Evolutionary conservation across 2,888 invertebrate genomes (phyloP).

Genomic region (Dugesia japonica): DNA sequence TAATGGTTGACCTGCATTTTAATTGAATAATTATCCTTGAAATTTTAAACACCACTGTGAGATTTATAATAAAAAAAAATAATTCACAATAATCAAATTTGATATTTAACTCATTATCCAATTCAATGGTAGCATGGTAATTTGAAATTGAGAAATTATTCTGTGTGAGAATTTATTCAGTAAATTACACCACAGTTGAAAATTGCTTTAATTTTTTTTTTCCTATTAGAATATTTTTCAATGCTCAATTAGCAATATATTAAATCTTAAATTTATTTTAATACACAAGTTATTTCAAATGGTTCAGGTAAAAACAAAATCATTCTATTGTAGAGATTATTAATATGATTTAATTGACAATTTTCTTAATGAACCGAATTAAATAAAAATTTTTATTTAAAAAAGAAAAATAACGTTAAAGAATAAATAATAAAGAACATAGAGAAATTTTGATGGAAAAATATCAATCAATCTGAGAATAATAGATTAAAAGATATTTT

Average conservation of each 20-base stretch:
- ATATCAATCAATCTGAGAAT: no score
- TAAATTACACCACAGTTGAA: slow-evolving; percentile 10
- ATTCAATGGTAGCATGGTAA: slow-evolving; percentile 7
- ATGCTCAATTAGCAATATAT: neutral
- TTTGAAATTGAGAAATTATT: neutral
- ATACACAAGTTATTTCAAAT: no score
- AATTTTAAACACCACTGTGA: slow-evolving; percentile 6
- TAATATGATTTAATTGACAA: no score
- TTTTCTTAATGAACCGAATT: no score
- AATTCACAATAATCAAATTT: neutral
- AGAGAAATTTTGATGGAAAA: no score
- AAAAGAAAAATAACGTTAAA: no score
- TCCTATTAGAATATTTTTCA: neutral
- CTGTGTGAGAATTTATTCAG: neutral
- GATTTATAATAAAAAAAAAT: neutral
- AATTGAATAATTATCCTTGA: slow-evolving; percentile 15
- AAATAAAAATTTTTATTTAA: no score
- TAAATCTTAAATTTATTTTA: no score
- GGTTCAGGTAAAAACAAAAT: no score
- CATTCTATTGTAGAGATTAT: no score
- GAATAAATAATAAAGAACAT: no score
- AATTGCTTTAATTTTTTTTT: neutral
- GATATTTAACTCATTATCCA: slow-evolving; percentile 20
- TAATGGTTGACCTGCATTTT: neutral
- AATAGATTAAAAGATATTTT: no score